Base-by-base conservation (phyloP, 2,888 invertebrate genomes). In the Lasioglossum oenotherae region DNA sequence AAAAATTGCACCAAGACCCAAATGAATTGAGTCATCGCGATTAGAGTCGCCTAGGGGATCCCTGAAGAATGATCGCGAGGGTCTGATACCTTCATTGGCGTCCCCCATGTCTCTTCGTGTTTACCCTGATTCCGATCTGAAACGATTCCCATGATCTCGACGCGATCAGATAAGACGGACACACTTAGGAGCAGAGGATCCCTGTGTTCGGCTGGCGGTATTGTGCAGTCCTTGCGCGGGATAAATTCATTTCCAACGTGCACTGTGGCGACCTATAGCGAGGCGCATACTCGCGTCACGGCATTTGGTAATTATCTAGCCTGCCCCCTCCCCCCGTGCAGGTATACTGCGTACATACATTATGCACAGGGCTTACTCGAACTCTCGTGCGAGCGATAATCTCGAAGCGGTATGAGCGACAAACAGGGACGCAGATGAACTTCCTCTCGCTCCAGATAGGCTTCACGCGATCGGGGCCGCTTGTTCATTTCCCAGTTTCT, bases 221-320 rank as follows among this genome's bases (percentile, higher is more conserved):
- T 74, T 16, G 64, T 16, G 60, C 46, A 2, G 19, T 67, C 46
- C 78, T 46, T 67, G 38, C n/a, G 44, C 73, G 38, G 73, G 80
- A 82, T 89, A 83, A 86, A 89, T 89, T 91, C 88, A 80, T 85
- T 78, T 85, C 38, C 75, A 77, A 31, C 87, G 60, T 84, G 74
- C 80, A 35, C n/a, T 44, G 16, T 46, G 77, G 35, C 83, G 46
- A 77, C 77, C 76, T 75, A 67, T 53, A 69, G 53, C 35, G 44
- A 6, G 64, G 67, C 67, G 78, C 80, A 80, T 81, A 89, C 75
- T 72, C 81, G 79, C 74, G 88, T 89, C 91, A 89, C 88, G 92
- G 82, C 89, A 89, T 92, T 92, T 80, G 85, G 85, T 89, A 88
- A 92, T 92, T 90, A 92, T 85, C 84, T 86, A 74, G 74, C 78